Evolutionary conservation across 53 echinoderm and acorn worm species (phyloP).

Genomic region (Actinopyga echinites): DNA sequence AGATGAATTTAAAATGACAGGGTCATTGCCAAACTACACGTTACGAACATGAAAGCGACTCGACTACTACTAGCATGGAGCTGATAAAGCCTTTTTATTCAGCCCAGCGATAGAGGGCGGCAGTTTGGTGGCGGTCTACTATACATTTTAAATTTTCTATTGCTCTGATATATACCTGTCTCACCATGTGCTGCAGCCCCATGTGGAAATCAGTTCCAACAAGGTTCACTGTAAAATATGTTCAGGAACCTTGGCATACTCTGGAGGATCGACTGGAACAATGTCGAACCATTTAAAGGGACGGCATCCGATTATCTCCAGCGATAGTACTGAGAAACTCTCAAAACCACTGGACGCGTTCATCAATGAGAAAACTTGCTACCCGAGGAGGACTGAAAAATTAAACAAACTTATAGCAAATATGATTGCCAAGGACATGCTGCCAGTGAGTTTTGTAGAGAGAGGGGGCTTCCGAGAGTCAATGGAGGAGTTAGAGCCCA

Average conservation of each 20-base stretch:
- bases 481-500: conserved; percentile 2
- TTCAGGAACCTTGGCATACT: neutral
- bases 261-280: conserved; percentile 38
- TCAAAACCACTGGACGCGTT: neutral
- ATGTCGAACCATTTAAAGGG: neutral
- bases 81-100: too few relatives aligned
- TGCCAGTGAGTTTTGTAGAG: conserved; percentile 45
- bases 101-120: too few relatives aligned
- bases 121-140: too few relatives aligned
- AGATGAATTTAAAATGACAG: too few relatives aligned
- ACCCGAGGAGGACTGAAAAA: neutral
- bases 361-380: neutral
- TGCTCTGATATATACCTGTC: neutral
- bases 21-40: too few relatives aligned
- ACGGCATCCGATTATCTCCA: neutral
- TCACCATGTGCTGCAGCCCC: neutral
- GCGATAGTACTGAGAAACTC: neutral
- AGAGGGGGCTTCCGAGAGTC: neutral
- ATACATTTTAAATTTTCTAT: neutral
- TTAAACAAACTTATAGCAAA: conserved; percentile 10
- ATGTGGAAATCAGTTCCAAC: neutral
- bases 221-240: conserved; percentile 23
- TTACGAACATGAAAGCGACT: too few relatives aligned
- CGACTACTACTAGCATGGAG: too few relatives aligned
- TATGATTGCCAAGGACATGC: conserved; percentile 36